A percentile compares a stretch with the other conserved stretches of the same genome.
Conservation (phyloP, 2,113 vertebrate genomes). For the Lota lota region DNA sequence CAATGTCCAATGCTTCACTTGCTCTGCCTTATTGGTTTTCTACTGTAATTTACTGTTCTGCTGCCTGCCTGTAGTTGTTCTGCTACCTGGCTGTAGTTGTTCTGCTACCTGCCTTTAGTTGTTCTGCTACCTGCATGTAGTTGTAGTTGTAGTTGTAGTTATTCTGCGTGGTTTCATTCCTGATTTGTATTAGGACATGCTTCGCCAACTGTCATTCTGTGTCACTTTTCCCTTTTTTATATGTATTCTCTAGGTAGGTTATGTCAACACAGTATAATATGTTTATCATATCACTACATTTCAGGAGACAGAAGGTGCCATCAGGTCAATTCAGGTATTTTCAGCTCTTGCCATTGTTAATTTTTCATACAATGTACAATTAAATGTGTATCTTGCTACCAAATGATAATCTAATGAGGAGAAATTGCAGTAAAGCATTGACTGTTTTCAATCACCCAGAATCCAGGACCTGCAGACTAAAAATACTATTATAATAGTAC, state of each 20-base stretch:
- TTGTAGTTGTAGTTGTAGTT: no score
- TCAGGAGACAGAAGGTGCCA: conserved; percentile 29
- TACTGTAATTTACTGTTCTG: background rate
- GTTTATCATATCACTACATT: conserved; percentile 9
- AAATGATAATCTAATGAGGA: background rate
- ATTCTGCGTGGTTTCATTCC: no score
- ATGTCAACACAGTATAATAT: no score
- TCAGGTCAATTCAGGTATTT: conserved; percentile 42
- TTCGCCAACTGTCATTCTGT: no score
- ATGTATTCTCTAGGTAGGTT: no score
- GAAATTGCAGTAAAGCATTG: background rate
- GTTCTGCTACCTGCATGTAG: no score
- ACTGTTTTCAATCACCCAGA: background rate
- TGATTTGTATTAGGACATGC: no score
- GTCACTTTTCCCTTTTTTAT: no score
- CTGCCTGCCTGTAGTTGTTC: background rate
- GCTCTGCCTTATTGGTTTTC: background rate
- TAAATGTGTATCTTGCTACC: background rate
- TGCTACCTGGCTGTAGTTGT: no score
- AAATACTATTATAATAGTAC: no score
- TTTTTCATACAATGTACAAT: background rate
- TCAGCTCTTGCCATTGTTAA: background rate
- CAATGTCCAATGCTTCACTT: background rate
- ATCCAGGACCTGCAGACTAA: background rate
- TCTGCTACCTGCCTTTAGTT: background rate